Evolutionary conservation across 2,113 vertebrate species (phyloP).

Genomic region (Theristicus caerulescens): DNA sequence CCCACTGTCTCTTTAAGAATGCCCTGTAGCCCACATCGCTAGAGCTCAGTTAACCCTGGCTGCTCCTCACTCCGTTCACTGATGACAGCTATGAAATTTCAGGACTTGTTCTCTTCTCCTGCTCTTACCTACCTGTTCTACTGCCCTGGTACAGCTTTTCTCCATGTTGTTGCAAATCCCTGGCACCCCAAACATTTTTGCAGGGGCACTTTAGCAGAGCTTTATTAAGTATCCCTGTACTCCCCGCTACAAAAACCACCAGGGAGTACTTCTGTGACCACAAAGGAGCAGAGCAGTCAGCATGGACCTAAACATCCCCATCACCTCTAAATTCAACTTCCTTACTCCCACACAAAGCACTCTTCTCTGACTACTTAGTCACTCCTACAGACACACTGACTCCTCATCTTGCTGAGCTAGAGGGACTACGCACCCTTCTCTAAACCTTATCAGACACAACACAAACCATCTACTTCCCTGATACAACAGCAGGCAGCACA

Average conservation of each 20-base stretch:
- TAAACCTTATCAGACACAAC: not conserved
- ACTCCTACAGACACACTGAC: not conserved
- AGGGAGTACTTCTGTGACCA: not conserved
- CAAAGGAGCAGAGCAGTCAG: not conserved
- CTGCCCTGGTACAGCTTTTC: not conserved
- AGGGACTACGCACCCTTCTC: not conserved
- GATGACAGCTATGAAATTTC: not conserved
- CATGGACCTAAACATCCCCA: not conserved
- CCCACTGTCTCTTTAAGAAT: constrained; percentile 69
- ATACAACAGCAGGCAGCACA: not conserved
- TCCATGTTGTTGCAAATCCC: not conserved
- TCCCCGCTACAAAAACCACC: not conserved
- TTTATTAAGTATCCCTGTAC: not conserved
- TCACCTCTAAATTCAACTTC: not conserved
- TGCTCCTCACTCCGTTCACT: not conserved
- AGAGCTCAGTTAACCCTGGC: constrained; percentile 53
- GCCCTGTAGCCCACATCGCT: constrained; percentile 56
- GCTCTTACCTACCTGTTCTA: not conserved
- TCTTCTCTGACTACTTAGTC: not conserved
- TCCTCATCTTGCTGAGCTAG: not conserved
- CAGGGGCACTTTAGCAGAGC: not conserved
- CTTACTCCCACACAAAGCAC: not conserved
- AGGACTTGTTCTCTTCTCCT: not conserved
- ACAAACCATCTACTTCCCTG: not conserved
- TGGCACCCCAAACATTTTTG: not conserved